A percentile compares a stretch with the other conserved stretches of the same genome.
Conservation (phyloP, 2,113 vertebrate species). For the Propithecus coquereli region DNA sequence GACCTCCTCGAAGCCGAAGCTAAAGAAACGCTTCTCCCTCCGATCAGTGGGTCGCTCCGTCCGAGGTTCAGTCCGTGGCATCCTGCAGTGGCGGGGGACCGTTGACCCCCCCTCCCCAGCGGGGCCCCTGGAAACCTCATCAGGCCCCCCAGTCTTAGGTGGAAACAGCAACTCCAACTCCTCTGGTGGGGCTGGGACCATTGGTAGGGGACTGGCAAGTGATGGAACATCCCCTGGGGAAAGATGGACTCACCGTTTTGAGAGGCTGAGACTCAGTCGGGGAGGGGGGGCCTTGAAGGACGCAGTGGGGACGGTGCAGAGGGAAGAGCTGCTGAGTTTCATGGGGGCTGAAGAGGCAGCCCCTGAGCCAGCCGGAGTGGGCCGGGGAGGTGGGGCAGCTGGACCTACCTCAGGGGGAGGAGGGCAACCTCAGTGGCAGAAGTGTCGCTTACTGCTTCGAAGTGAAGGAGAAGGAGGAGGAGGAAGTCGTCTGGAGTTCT, state of each 20-base stretch:
- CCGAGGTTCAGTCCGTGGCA: constrained; percentile 90
- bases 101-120: constrained; percentile 83
- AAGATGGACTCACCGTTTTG: constrained; percentile 92
- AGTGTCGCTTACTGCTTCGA: constrained; percentile 90
- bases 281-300: constrained; percentile 68
- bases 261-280: constrained; percentile 88
- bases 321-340: constrained; percentile 81
- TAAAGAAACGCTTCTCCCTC: constrained; percentile 93
- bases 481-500: constrained; percentile 93
- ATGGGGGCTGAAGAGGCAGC: constrained; percentile 81
- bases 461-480: constrained; percentile 84
- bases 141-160: constrained; percentile 82
- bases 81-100: constrained; percentile 91
- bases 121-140: constrained; percentile 71
- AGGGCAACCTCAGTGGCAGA: constrained; percentile 85
- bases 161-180: constrained; percentile 89
- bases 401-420: constrained; percentile 68
- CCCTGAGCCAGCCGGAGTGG: constrained; percentile 60
- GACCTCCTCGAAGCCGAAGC: constrained; percentile 86
- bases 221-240: constrained; percentile 82
- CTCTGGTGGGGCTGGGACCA: constrained; percentile 79
- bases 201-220: constrained; percentile 53
- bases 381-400: constrained; percentile 61
- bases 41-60: constrained; percentile 91
- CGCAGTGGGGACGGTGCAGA: constrained; percentile 66